Percentiles rank a stretch among this genome's conserved stretches.
Evolutionary conservation across 1,140 invertebrate genomes (phyloP).

Genomic region (Drosophila kepulauana): DNA sequence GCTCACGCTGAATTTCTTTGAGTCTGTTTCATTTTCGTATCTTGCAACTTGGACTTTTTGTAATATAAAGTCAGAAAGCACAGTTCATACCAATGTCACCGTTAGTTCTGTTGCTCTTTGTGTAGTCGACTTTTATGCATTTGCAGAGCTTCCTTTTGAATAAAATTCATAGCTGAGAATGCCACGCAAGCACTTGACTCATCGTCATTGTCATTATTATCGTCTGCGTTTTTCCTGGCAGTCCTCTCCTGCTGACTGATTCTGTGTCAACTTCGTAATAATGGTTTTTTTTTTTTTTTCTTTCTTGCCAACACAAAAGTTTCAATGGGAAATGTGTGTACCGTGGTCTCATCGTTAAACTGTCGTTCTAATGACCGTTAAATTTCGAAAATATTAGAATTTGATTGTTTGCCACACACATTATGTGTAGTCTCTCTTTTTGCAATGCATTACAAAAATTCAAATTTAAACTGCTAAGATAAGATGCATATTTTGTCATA

Average conservation of each 20-base stretch:
- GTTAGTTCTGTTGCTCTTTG: slow-evolving; percentile 74
- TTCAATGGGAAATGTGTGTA: slow-evolving; percentile 55
- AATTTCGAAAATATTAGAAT: not conserved
- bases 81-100: slow-evolving; percentile 74
- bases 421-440: no score
- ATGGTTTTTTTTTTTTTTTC: slow-evolving; percentile 59
- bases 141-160: slow-evolving; percentile 69
- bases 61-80: slow-evolving; percentile 61
- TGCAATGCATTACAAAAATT: no score
- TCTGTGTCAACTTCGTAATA: slow-evolving; percentile 81
- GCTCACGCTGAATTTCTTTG: slow-evolving; percentile 34
- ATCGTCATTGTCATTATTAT: slow-evolving; percentile 73
- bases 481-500: slow-evolving; percentile 2
- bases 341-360: slow-evolving; percentile 44
- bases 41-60: slow-evolving; percentile 13
- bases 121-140: slow-evolving; percentile 81
- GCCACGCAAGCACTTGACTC: slow-evolving; percentile 19
- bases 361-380: not conserved
- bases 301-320: slow-evolving; percentile 52
- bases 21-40: slow-evolving; percentile 23
- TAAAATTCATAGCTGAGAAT: slow-evolving; percentile 55
- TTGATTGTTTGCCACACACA: no score
- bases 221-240: slow-evolving; percentile 69
- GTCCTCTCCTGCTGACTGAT: slow-evolving; percentile 52
- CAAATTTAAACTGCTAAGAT: no score